Percentiles rank a stretch among this genome's conserved stretches.
These are phyloP conservation scores for Camponotus pennsylvanicus DNA, from an alignment of 1,140 invertebrate genomes.

Conservation along the genomic window DNA sequence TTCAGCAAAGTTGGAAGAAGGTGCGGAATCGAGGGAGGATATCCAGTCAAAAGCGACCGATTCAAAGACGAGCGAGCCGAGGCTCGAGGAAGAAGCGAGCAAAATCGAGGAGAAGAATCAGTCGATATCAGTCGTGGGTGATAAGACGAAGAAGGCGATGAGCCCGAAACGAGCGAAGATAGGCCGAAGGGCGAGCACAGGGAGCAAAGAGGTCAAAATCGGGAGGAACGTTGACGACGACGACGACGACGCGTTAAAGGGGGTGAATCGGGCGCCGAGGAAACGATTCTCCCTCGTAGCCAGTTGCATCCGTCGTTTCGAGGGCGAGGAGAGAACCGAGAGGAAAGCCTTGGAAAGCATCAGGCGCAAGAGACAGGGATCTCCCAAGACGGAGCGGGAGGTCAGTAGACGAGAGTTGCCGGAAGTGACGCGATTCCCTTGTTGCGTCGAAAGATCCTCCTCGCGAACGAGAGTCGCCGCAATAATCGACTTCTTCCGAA, in stretches of 20 bases:
- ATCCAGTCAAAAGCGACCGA: neutral
- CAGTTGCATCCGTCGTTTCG: slow-evolving; percentile 83
- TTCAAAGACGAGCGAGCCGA: neutral
- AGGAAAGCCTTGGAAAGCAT: slow-evolving; percentile 72
- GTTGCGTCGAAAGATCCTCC: slow-evolving; percentile 51
- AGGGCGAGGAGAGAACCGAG: slow-evolving; percentile 76
- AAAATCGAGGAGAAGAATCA: neutral
- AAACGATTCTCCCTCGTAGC: slow-evolving; percentile 84
- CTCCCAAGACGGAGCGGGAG: slow-evolving; percentile 84
- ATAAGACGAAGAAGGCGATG: slow-evolving; percentile 1
- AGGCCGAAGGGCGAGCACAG: slow-evolving; percentile 64
- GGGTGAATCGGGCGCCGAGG: slow-evolving; percentile 64
- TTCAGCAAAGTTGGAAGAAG: neutral
- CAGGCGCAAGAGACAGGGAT: slow-evolving; percentile 73
- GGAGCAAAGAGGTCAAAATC: slow-evolving; percentile 36
- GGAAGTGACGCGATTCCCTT: slow-evolving; percentile 33
- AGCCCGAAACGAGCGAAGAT: slow-evolving; percentile 38
- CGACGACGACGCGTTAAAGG: slow-evolving; percentile 27
- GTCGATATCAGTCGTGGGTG: neutral
- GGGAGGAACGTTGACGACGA: slow-evolving; percentile 11
- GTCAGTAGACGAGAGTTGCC: slow-evolving; percentile 80
- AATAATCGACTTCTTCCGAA: slow-evolving; percentile 68
- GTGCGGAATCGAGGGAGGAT: neutral
- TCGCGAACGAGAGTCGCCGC: slow-evolving; percentile 45
- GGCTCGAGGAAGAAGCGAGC: neutral